These are phyloP conservation scores for Illadopsis cleaveri DNA, from an alignment of 2,113 vertebrate genomes.

Conservation along the genomic window DNA sequence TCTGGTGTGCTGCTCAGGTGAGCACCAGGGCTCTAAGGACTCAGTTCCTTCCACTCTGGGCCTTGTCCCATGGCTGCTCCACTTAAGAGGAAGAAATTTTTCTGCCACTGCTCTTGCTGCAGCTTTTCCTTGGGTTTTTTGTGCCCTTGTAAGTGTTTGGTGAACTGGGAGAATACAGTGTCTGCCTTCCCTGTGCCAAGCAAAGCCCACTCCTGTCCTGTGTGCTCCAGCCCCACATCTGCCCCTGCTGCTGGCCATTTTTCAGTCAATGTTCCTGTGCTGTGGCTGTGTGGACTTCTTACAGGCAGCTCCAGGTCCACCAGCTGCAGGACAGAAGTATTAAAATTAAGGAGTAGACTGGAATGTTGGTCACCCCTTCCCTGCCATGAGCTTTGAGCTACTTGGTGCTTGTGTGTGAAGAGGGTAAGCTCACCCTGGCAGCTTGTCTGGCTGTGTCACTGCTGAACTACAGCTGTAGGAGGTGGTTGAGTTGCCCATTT, in stretches of 20 bases:
- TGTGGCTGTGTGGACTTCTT: neutral
- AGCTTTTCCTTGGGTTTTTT: neutral
- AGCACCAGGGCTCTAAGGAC: neutral
- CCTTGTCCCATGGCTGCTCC: accelerated
- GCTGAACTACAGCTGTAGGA: neutral
- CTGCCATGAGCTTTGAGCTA: neutral
- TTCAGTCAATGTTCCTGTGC: neutral
- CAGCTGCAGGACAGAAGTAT: neutral
- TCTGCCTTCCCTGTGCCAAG: neutral
- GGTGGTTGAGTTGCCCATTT: neutral
- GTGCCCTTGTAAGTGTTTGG: neutral
- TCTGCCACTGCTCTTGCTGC: neutral
- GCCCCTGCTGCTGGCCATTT: neutral
- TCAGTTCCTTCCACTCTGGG: neutral
- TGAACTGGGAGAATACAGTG: neutral
- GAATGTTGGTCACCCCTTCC: neutral
- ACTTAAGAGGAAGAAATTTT: neutral
- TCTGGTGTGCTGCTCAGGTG: neutral
- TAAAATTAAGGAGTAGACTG: neutral
- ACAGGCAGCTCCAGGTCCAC: neutral
- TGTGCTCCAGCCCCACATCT: neutral
- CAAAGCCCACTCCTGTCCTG: neutral
- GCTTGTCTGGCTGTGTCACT: neutral
- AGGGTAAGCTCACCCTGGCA: neutral
- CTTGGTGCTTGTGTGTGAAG: neutral